Conservation (phyloP, 1,140 invertebrate species). For the Polyergus mexicanus region DNA sequence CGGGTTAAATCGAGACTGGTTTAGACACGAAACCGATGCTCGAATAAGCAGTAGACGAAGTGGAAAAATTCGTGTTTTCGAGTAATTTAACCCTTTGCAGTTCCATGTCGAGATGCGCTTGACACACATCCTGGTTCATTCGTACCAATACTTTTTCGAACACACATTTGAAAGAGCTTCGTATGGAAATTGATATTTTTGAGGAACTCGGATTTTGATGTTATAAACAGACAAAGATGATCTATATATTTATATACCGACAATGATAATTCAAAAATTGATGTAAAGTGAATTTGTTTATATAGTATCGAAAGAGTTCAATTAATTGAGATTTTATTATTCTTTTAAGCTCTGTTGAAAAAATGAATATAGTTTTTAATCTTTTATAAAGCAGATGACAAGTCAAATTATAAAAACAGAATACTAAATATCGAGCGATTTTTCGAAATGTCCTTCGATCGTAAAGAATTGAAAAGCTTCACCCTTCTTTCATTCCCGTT, state of each 20-base stretch:
- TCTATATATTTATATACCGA: background rate
- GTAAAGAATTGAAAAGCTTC: background rate
- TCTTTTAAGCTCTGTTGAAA: background rate
- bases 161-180: background rate
- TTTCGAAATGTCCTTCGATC: background rate
- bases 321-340: background rate
- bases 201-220: background rate
- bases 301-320: background rate
- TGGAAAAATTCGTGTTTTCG: slow-evolving; percentile 47
- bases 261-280: background rate
- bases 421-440: slow-evolving; percentile 1
- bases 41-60: slow-evolving; percentile 32
- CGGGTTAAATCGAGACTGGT: slow-evolving; percentile 49
- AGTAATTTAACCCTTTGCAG: slow-evolving; percentile 24
- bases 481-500: slow-evolving; percentile 1
- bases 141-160: background rate
- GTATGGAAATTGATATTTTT: background rate
- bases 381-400: background rate
- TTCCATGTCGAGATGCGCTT: background rate
- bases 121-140: background rate
- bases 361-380: background rate
- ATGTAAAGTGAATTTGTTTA: background rate
- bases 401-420: background rate
- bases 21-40: slow-evolving; percentile 37
- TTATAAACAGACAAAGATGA: background rate